Evolutionary conservation across 2,888 invertebrate genomes (phyloP).

Genomic region (Yponomeuta sedellus): DNA sequence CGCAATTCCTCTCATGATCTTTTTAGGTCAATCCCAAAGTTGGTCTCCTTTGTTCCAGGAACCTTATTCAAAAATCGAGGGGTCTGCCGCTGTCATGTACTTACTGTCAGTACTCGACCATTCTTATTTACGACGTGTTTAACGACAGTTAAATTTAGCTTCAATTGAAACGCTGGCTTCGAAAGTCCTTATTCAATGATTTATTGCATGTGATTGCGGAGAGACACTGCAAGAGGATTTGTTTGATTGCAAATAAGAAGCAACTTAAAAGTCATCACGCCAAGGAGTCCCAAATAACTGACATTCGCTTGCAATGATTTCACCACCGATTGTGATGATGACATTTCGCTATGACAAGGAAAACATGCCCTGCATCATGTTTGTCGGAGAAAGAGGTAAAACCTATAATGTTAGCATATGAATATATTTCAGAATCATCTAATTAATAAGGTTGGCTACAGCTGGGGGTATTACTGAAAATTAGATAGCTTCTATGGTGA

Average conservation of each 20-base stretch:
- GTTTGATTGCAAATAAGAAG: not conserved
- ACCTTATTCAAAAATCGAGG: constrained; percentile 17
- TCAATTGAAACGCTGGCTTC: not conserved
- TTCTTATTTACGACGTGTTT: constrained; percentile 10
- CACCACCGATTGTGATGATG: too few relatives aligned
- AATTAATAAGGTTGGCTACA: too few relatives aligned
- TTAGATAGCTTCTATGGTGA: too few relatives aligned
- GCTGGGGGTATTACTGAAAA: too few relatives aligned
- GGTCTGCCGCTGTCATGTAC: constrained; percentile 11
- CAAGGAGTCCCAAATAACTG: not conserved
- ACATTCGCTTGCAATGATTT: not conserved
- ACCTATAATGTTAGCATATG: too few relatives aligned
- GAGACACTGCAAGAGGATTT: not conserved
- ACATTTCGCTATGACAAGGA: not conserved
- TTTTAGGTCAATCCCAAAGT: constrained; percentile 58
- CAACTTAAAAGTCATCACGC: not conserved
- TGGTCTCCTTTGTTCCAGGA: constrained; percentile 29
- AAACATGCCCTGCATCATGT: not conserved
- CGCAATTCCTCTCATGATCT: constrained; percentile 34
- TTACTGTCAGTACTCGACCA: not conserved
- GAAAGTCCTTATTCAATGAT: not conserved
- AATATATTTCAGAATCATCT: too few relatives aligned
- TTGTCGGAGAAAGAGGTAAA: too few relatives aligned
- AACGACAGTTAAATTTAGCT: not conserved
- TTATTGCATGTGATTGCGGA: not conserved